Percentiles rank a stretch among this genome's conserved stretches.
These are phyloP conservation scores for Lamellibrachia columna DNA, from an alignment of 2,888 invertebrate genomes.

Conservation along the genomic window DNA sequence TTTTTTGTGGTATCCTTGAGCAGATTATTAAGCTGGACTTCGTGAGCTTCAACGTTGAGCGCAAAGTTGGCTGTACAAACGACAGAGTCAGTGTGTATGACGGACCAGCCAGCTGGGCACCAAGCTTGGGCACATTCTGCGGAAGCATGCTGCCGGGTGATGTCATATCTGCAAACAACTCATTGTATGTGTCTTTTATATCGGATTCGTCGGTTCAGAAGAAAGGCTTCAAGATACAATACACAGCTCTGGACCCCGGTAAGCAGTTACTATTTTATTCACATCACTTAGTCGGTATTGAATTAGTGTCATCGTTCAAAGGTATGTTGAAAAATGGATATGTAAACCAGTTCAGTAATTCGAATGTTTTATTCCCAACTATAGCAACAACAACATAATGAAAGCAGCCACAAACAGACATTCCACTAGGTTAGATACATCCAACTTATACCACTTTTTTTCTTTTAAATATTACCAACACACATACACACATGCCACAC, in stretches of 20 bases:
- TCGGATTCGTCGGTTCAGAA: not conserved
- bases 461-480: too few relatives aligned
- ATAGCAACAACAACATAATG: too few relatives aligned
- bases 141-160: not conserved
- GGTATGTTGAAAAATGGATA: too few relatives aligned
- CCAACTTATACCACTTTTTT: too few relatives aligned
- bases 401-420: too few relatives aligned
- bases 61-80: not conserved
- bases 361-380: too few relatives aligned
- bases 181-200: not conserved
- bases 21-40: not conserved
- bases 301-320: too few relatives aligned
- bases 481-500: too few relatives aligned
- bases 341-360: too few relatives aligned
- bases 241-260: not conserved
- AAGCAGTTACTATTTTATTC: not conserved
- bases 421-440: too few relatives aligned
- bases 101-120: not conserved
- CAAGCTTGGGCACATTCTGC: not conserved
- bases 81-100: not conserved
- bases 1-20: not conserved
- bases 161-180: not conserved
- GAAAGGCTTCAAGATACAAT: not conserved
- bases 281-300: too few relatives aligned
- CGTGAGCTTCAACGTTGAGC: not conserved